These are phyloP conservation scores for Brenthis hecate DNA, from an alignment of 2,888 invertebrate genomes.

Conservation along the genomic window DNA sequence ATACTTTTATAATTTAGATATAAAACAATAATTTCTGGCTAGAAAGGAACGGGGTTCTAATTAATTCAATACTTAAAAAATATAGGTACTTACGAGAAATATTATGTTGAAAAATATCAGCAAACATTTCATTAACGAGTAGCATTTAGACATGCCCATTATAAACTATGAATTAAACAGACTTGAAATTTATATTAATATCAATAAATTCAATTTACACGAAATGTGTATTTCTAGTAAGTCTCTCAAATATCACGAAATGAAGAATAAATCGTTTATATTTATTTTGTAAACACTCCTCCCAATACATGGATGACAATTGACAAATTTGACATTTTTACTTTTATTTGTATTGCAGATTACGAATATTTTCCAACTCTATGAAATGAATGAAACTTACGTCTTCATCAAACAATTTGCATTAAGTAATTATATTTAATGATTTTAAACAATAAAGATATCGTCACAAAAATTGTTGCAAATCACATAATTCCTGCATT, in stretches of 20 bases:
- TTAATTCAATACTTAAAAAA: not conserved
- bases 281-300: constrained; percentile 37
- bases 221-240: no score
- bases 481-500: no score
- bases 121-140: constrained; percentile 86
- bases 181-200: no score
- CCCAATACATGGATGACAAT: not conserved
- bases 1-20: not conserved
- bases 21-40: not conserved
- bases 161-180: constrained; percentile 36
- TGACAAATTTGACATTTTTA: not conserved
- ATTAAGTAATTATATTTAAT: no score
- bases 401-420: no score
- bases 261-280: constrained; percentile 3
- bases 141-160: constrained; percentile 88
- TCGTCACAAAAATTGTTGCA: no score
- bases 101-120: constrained; percentile 87
- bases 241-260: no score
- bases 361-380: not conserved
- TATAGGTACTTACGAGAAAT: constrained; percentile 85
- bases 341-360: not conserved
- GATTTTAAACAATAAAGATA: no score
- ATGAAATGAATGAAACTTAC: no score
- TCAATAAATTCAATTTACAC: no score
- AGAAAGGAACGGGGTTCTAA: no score